These are phyloP conservation scores for Gyrodactylus salaris DNA, from an alignment of 1,140 invertebrate species.

Conservation along the genomic window DNA sequence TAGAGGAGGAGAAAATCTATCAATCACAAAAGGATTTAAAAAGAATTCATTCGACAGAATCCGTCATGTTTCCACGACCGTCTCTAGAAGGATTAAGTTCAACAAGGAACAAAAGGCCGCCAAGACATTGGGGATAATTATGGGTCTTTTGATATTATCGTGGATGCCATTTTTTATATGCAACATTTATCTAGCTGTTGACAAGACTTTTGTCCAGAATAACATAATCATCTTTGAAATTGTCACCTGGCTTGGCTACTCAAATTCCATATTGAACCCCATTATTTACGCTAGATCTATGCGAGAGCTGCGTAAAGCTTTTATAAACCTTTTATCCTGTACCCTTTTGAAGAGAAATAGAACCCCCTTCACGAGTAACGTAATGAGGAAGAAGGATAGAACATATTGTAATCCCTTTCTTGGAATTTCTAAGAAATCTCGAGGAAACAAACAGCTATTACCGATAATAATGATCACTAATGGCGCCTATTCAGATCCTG, in stretches of 20 bases:
- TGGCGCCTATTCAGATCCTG: no score
- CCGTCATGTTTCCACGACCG: background rate
- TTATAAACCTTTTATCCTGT: slow-evolving; percentile 14
- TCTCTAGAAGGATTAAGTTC: background rate
- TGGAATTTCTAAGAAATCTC: no score
- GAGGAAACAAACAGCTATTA: no score
- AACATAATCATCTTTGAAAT: slow-evolving; percentile 12
- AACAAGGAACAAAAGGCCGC: slow-evolving; percentile 29
- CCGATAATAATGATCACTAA: no score
- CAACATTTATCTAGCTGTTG: background rate
- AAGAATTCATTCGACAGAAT: background rate
- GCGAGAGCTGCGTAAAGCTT: slow-evolving; percentile 48
- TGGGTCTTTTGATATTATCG: slow-evolving; percentile 6
- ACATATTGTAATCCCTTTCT: no score
- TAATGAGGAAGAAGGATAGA: no score
- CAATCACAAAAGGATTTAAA: background rate
- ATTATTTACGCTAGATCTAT: slow-evolving; percentile 88
- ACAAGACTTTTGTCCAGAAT: background rate
- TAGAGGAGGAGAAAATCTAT: background rate
- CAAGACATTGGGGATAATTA: slow-evolving; percentile 38
- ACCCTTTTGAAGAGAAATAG: no score
- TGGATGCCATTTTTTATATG: slow-evolving; percentile 8
- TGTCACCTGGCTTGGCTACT: slow-evolving; percentile 36
- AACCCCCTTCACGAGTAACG: no score
- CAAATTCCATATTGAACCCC: slow-evolving; percentile 46